Evolutionary conservation across 2,113 vertebrate genomes (phyloP).

Genomic region (Chaetorhynchus papuensis): DNA sequence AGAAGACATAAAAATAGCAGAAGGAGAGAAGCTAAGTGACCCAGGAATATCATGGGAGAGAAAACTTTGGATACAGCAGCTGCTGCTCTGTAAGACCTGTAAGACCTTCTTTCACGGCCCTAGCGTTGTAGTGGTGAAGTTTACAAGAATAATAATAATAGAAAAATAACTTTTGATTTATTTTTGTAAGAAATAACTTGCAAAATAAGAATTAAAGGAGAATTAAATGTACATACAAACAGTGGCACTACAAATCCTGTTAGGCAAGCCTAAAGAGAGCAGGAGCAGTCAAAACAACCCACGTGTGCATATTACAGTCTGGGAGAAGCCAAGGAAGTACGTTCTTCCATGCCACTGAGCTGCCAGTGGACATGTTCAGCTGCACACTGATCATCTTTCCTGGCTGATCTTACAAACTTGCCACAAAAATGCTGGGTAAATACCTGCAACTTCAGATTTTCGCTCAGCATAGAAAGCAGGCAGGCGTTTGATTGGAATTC

Average conservation of each 20-base stretch:
- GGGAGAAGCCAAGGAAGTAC: not conserved
- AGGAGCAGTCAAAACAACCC: not conserved
- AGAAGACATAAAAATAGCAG: not conserved
- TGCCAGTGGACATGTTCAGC: not conserved
- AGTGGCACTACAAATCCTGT: not conserved
- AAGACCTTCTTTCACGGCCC: not conserved
- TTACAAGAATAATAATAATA: not conserved
- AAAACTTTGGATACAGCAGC: not conserved
- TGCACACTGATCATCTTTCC: not conserved
- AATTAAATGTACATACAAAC: not conserved
- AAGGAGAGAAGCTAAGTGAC: not conserved
- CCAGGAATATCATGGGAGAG: not conserved
- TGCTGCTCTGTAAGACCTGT: not conserved
- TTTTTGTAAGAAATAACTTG: not conserved
- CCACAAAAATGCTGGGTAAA: not conserved
- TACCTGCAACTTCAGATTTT: not conserved
- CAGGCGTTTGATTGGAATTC: not conserved
- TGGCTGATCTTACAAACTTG: not conserved
- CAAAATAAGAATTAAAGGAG: not conserved
- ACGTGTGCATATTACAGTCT: rapidly evolving
- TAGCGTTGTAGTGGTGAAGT: not conserved
- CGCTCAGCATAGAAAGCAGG: not conserved
- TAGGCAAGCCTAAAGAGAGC: not conserved
- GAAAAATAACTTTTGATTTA: not conserved
- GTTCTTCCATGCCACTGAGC: not conserved